A percentile compares a stretch with the other conserved stretches of the same genome.
Conservation (phyloP, 2,113 vertebrate species). For the Mobula hypostoma region DNA sequence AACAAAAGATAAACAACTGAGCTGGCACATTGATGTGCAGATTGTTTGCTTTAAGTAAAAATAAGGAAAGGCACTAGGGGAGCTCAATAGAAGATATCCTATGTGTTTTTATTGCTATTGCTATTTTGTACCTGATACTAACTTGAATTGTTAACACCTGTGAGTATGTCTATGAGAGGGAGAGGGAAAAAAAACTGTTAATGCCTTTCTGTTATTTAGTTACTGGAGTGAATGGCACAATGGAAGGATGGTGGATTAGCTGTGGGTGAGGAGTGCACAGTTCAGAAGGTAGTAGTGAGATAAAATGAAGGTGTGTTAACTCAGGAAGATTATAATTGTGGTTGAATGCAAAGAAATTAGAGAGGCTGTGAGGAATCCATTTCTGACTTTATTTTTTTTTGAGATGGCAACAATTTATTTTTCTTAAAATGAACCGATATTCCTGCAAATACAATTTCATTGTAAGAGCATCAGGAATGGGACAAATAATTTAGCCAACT, state of each 20-base stretch:
- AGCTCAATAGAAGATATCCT: background rate
- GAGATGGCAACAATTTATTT: conserved; percentile 3
- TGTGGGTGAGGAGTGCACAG: background rate
- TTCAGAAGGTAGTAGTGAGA: background rate
- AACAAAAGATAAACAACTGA: background rate
- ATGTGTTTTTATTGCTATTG: too few relatives aligned
- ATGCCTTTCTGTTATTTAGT: too few relatives aligned
- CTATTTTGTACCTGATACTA: background rate
- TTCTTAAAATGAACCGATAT: background rate
- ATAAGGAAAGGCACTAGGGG: background rate
- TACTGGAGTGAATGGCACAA: background rate
- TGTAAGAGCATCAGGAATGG: background rate
- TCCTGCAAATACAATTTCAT: conserved; percentile 12
- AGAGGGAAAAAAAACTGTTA: background rate
- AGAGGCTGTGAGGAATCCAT: background rate
- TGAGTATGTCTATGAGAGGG: background rate
- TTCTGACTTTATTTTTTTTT: background rate
- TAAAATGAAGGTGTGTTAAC: background rate
- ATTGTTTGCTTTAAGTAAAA: background rate
- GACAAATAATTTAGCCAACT: conserved; percentile 5
- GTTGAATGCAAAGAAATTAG: background rate
- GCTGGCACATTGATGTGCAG: background rate
- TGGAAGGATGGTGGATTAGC: too few relatives aligned
- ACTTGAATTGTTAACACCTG: background rate
- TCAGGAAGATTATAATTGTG: background rate